Evolutionary conservation across 2,113 vertebrate species (phyloP), one percentile per base, ranked within the genome.

Genomic region (Embiotoca jacksoni): DNA sequence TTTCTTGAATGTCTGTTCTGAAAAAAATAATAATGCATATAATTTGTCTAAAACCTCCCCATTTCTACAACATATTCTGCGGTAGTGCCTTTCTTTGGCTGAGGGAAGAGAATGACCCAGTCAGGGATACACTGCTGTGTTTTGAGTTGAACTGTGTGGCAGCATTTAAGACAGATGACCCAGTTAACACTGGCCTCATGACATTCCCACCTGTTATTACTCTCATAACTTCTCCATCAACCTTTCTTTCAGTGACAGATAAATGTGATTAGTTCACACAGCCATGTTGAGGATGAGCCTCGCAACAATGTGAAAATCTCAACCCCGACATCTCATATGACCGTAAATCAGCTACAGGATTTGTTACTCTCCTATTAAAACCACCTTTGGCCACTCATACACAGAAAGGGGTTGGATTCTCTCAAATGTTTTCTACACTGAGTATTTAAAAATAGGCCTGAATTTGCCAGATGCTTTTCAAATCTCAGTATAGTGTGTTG

Each of bases 251-350:
- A 46, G 10, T 44, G 35, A 69, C 39, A 11, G 15, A 60, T 3
- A 10, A 15, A 36, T 2, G 37, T 53, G 52, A 52, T 52, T n/a
- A 23, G 23, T 41, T 72, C 68, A 63, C 57, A 64, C 31, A 47
- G 35, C 8, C 41, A 35, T 47, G 58, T 23, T 44, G 32, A 46
- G 32, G n/a, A 52, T 41, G 30, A 9, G 36, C 9, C 11, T 64
- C 39, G 50, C 65, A 55, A 54, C 61, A 10, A 23, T 50, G 49
- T 58, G 46, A 58, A 30, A 70, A 70, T 44, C 13, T 44, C 41
- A 44, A 44, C 10, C 41, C 10, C 13, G 2, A 44, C 41, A 44
- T 9, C 41, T 11, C 41, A 44, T 13, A 11, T 9, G 9, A 11
- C 2, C 3, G 10, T 13, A 44, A 44, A 44, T 44, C 41, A 44